Percentiles rank a stretch among this genome's conserved stretches.
Conservation (phyloP, 1,140 invertebrate species). For the Panagrolaimus sp. region DNA sequence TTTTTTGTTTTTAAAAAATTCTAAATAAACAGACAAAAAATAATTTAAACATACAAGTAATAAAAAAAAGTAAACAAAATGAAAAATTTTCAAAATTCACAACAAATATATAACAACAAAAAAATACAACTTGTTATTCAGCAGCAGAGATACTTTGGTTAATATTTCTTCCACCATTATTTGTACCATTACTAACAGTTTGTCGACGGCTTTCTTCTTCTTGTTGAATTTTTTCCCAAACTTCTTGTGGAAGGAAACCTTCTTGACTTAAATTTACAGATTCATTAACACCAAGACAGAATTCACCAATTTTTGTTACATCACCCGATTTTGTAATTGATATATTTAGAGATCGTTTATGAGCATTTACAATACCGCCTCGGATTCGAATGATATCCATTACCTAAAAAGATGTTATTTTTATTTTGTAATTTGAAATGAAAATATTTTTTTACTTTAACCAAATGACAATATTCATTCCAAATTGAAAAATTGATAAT, state of each 20-base stretch:
- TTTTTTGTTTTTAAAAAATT: constrained; percentile 4
- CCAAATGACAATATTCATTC: constrained; percentile 9
- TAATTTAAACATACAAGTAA: background rate
- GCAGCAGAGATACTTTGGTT: no score
- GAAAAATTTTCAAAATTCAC: no score
- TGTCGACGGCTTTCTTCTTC: background rate
- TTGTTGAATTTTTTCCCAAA: background rate
- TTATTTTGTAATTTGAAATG: no score
- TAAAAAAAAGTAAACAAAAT: background rate
- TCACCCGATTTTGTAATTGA: constrained; percentile 7
- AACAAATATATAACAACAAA: no score
- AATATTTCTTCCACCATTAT: no score
- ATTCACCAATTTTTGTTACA: constrained; percentile 7
- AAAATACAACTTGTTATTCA: no score
- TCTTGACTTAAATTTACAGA: constrained; percentile 5
- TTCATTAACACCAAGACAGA: background rate
- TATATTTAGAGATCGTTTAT: background rate
- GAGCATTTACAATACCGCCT: background rate
- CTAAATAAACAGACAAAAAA: background rate
- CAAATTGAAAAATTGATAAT: constrained; percentile 13
- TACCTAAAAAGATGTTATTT: no score
- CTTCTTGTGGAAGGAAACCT: constrained; percentile 2
- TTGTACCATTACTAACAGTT: no score
- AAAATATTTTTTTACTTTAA: background rate
- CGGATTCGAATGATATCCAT: constrained; percentile 4